Evolutionary conservation across 2,113 vertebrate genomes (phyloP).

Genomic region (Tamias sibiricus): DNA sequence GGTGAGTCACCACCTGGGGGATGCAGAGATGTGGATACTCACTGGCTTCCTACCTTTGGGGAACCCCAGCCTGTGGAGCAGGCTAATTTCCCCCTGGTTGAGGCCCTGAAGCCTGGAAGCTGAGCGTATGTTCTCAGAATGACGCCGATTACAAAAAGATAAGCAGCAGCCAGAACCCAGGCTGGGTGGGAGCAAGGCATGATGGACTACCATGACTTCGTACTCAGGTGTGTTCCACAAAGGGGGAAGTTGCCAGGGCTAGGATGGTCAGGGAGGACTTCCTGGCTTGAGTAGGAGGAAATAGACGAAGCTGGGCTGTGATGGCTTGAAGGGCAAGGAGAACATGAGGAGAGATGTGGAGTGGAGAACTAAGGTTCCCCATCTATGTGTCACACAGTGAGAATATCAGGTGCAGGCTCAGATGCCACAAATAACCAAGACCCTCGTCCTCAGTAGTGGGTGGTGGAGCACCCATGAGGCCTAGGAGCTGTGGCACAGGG

Average conservation of each 20-base stretch:
- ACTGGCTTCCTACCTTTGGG: background rate
- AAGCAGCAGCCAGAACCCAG: background rate
- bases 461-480: background rate
- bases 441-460: rapidly evolving
- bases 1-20: constrained; percentile 83
- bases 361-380: too few species aligned
- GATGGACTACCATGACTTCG: background rate
- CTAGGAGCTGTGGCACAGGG: background rate
- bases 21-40: background rate
- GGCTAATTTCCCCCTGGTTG: background rate
- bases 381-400: background rate
- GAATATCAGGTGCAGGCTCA: background rate
- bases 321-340: background rate
- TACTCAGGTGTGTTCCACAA: background rate
- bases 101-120: background rate
- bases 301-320: background rate
- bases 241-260: background rate
- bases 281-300: background rate
- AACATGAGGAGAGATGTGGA: background rate
- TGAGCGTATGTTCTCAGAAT: background rate
- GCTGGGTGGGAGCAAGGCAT: background rate
- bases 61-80: rapidly evolving
- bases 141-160: background rate
- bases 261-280: background rate
- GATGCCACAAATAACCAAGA: background rate